phyloP scores from a whole-genome alignment of 2,797 vertebrate genomes.

The Hydrocynus forskahlii region DNA sequence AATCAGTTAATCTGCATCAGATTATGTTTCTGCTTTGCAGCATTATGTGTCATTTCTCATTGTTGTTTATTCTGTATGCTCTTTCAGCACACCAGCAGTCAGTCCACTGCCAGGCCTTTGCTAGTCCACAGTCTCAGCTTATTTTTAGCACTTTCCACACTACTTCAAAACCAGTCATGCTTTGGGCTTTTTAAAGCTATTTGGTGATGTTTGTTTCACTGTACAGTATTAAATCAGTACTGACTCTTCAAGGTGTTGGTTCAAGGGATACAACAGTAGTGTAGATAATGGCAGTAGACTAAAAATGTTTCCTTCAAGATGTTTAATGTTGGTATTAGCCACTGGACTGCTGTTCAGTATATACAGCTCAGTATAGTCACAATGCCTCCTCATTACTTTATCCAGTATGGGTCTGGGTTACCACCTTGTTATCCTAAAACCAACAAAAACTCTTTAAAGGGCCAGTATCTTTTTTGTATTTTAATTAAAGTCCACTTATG shows the following conservation, averaged over 20 bases:
- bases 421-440: neutral
- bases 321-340: neutral
- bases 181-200: neutral
- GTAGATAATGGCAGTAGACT: neutral
- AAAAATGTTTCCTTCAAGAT: neutral
- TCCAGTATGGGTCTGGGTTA: neutral
- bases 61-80: constrained; percentile 15
- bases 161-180: constrained; percentile 12
- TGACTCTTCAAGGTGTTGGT: neutral
- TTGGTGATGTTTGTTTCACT: neutral
- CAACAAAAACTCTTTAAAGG: neutral
- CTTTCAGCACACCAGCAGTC: constrained; percentile 21
- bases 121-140: constrained; percentile 41
- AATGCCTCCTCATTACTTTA: neutral
- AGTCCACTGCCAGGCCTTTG: constrained; percentile 9
- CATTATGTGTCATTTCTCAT: constrained; percentile 30
- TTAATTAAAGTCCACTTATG: no score
- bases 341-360: neutral
- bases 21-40: constrained; percentile 28
- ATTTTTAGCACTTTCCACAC: constrained; percentile 38
- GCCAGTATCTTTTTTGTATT: no score
- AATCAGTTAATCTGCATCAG: constrained; percentile 41
- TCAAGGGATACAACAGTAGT: neutral
- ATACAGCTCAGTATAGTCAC: neutral
- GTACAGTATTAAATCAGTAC: neutral